Evolutionary conservation across 2,797 vertebrate species (phyloP), one percentile per base, ranked within the genome.

Genomic region (Catharus ustulatus): DNA sequence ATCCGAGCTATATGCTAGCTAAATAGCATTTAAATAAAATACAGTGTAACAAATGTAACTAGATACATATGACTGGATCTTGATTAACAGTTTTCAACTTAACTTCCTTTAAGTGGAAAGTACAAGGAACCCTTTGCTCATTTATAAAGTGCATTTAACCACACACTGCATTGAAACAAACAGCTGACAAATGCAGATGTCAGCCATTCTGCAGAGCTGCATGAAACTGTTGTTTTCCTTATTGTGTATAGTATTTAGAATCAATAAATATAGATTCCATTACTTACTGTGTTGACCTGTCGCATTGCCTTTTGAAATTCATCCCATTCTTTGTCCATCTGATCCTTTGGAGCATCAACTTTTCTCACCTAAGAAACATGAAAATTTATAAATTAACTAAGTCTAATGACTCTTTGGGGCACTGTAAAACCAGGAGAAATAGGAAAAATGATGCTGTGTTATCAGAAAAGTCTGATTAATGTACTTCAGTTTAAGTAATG

Each of bases 241-340:
- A 84, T 71, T 86, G 67, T 90, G 89, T 95, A 91, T 74, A 92
- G 82, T 82, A 93, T 58, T 78, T 95, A 93, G 87, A 93, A 91
- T 80, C 59, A 95, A 97, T 93, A 83, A 95, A 95, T 71, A 80
- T 72, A 94, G 87, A 86, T 73, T 83, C 87, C 85, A 55, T 84
- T 74, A 96, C 97, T 97, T 96, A 98, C 98, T 4, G 97, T 99
- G 98, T 98, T 99, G 84, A 99, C 99, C 97, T 99, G 99, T 75
- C 99, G 98, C 83, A 99, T 99, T 96, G 98, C 99, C 96, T 99
- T 99, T 75, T 99, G 99, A 97, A 99, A 99, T 97, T 99, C 99
- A 94, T 99, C 99, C 99, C 99, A 99, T 95, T 99, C 99, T 94
- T 99, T 99, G 98, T 99, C 99, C 99, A 99, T 98, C 40, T 99